Conservation (phyloP, 2,797 vertebrate genomes). For the Pangasius sanitwongsei region DNA sequence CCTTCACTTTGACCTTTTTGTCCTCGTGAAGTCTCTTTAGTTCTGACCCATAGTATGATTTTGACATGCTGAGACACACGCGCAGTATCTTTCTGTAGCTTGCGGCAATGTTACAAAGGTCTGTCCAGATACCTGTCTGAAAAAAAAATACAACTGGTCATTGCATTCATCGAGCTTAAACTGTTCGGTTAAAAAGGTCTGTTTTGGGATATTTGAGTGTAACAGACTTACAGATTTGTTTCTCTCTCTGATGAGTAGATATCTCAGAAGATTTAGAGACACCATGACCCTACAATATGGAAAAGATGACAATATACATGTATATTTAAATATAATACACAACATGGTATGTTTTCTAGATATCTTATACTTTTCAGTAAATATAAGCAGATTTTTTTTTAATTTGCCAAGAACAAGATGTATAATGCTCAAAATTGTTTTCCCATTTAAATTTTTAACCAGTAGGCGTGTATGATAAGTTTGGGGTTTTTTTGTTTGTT, state of each 20-base stretch:
- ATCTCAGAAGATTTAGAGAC: conserved; percentile 88
- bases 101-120: conserved; percentile 78
- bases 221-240: conserved; percentile 78
- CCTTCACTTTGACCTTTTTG: conserved; percentile 71
- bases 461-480: too few relatives aligned
- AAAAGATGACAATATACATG: not conserved
- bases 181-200: not conserved
- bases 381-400: too few relatives aligned
- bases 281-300: conserved; percentile 86
- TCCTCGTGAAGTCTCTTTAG: conserved; percentile 83
- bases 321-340: too few relatives aligned
- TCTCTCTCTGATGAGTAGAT: conserved; percentile 84
- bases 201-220: not conserved
- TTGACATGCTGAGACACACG: conserved; percentile 87
- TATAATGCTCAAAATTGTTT: too few relatives aligned
- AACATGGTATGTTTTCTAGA: too few relatives aligned
- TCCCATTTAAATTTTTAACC: too few relatives aligned
- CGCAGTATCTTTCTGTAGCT: conserved; percentile 84
- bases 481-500: not conserved
- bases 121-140: conserved; percentile 77
- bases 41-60: conserved; percentile 85
- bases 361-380: too few relatives aligned
- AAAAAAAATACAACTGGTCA: not conserved
- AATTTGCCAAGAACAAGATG: too few relatives aligned
- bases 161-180: not conserved